Evolutionary conservation across 2,113 vertebrate genomes (phyloP), one percentile per base, ranked within the genome.

Genomic region (Phasianus colchicus): DNA sequence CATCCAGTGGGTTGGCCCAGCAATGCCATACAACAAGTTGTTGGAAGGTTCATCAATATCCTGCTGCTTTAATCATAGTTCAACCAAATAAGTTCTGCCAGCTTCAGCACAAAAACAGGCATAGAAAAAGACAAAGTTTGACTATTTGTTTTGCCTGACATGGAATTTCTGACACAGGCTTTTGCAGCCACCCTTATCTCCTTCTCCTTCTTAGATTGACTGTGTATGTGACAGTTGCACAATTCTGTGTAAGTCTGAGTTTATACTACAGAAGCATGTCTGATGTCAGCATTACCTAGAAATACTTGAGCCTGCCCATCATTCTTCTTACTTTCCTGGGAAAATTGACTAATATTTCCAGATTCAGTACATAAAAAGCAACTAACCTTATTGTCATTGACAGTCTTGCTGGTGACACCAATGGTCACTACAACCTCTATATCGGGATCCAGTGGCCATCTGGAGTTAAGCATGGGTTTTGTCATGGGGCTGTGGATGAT

Each of bases 351-450:
- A 5, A 0, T 32, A 15, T 22, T 12, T 14, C 43, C 10, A 36
- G 21, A 17, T 42, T 27, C 0, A 0, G 36, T 20, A 1, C 34
- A 14, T 0, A 4, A 47, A 8, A 45, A 72, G 19, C 60, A 17
- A 38, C 95, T 89, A 61, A 98, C 98, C 97, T 98, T 98, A 60
- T 96, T 95, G 85, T 98, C 98, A 3, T 95, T 96, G 7, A 88
- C 3, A 0, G 58, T 34, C 1, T 30, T 64, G 93, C 98, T 98
- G 78, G 92, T 74, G 1, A 80, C 82, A 2, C 45, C 93, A 13
- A 97, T 34, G 15, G 80, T 92, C 71, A 98, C 84, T 16, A 72
- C 34, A 32, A 98, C 79, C 63, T 98, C 97, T 20, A 97, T 92
- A 15, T 81, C 83, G 0, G 95, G 95, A 4, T 95, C 92, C 78